These are phyloP conservation scores for Marasmarcha lunaedactyla DNA, from an alignment of 2,888 invertebrate species.

Conservation along the genomic window DNA sequence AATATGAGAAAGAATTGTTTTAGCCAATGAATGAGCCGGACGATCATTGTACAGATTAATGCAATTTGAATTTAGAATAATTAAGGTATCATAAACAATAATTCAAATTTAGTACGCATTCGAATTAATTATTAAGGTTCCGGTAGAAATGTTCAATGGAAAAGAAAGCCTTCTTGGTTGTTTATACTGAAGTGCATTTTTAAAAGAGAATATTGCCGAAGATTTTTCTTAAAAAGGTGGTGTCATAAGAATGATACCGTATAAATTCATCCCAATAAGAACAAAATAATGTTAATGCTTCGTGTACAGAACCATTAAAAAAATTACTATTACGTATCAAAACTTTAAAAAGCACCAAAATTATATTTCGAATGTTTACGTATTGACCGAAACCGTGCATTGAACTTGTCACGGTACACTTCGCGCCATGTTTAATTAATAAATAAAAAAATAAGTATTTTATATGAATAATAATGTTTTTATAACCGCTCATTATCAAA, in stretches of 20 bases:
- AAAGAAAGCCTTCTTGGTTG: too few species aligned
- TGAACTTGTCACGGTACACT: slow-evolving; percentile 58
- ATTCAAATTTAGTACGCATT: slow-evolving; percentile 43
- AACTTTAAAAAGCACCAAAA: too few species aligned
- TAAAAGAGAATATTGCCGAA: too few species aligned
- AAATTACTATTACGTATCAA: too few species aligned
- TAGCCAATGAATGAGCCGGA: slow-evolving; percentile 49
- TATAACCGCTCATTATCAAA: slow-evolving; percentile 40
- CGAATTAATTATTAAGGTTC: slow-evolving; percentile 38
- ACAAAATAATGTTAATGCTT: too few species aligned
- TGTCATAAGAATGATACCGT: too few species aligned
- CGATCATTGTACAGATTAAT: slow-evolving; percentile 49
- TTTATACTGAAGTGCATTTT: too few species aligned
- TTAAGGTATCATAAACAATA: slow-evolving; percentile 37
- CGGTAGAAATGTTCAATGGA: too few species aligned
- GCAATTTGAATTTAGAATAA: slow-evolving; percentile 58
- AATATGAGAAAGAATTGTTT: slow-evolving; percentile 55
- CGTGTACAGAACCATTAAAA: too few species aligned
- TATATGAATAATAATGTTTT: slow-evolving; percentile 38
- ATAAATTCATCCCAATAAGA: too few species aligned
- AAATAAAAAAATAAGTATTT: slow-evolving; percentile 31
- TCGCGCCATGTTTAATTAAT: slow-evolving; percentile 52
- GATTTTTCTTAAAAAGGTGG: too few species aligned
- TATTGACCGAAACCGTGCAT: slow-evolving; percentile 33
- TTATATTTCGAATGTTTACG: slow-evolving; percentile 11